Evolutionary conservation across 2,797 vertebrate genomes (phyloP).

Genomic region (Melanotaenia boesemani): DNA sequence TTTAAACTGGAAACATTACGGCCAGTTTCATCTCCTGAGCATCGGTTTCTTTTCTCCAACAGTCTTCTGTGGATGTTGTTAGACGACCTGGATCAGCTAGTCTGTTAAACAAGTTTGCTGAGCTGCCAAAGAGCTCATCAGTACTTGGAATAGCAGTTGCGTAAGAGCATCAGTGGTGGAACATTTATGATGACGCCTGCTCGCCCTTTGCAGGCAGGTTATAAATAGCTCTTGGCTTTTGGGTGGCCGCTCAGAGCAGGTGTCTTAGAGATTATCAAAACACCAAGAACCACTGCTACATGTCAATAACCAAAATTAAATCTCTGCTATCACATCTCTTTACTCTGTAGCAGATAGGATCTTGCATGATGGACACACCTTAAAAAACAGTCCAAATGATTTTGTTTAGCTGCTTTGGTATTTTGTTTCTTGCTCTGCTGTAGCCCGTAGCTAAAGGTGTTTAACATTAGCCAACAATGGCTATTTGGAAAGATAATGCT

Average conservation of each 20-base stretch:
- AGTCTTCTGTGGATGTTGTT: not conserved
- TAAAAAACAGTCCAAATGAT: not conserved
- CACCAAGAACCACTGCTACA: not conserved
- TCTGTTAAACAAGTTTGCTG: constrained; percentile 19
- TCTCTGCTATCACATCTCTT: not conserved
- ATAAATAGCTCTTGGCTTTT: constrained; percentile 62
- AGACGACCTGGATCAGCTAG: not conserved
- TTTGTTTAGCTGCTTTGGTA: too few species aligned
- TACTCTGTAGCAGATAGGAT: not conserved
- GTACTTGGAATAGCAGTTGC: constrained; percentile 34
- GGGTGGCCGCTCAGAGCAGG: constrained; percentile 51
- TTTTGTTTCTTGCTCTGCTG: too few species aligned
- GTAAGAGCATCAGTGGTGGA: constrained; percentile 46
- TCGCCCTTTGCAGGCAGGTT: constrained; percentile 57
- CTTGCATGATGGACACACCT: not conserved
- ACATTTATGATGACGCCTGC: constrained; percentile 55
- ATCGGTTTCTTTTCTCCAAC: not conserved
- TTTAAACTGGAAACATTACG: too few species aligned
- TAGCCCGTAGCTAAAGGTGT: too few species aligned
- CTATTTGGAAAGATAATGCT: too few species aligned
- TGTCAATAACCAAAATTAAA: constrained; percentile 7
- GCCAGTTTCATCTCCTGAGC: too few species aligned
- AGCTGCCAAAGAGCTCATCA: constrained; percentile 35
- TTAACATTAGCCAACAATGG: too few species aligned
- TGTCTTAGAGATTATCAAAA: constrained; percentile 41